Conservation (phyloP, 1,140 invertebrate species). For the Scaptodrosophila lebanonensis region DNA sequence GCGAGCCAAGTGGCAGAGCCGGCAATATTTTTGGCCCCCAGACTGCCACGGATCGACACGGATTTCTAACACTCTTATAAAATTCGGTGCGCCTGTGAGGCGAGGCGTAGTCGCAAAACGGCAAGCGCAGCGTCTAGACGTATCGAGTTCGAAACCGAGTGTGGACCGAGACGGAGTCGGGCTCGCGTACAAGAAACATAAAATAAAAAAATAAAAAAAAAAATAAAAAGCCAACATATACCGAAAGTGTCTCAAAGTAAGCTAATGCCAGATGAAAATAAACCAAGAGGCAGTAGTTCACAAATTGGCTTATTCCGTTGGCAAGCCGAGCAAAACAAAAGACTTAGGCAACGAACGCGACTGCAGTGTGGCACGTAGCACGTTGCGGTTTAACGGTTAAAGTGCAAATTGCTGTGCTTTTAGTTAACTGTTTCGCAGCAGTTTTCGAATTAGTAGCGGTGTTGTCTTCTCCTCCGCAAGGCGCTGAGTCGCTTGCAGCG, state of each 20-base stretch:
- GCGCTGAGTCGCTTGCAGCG: too few species aligned
- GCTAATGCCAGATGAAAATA: constrained; percentile 51
- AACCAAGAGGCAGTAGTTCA: constrained; percentile 8
- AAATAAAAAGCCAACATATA: constrained; percentile 10
- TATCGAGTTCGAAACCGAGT: constrained; percentile 45
- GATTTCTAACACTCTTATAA: constrained; percentile 52
- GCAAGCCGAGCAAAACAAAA: constrained; percentile 43
- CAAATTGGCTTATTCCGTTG: constrained; percentile 41
- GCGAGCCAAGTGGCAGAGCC: too few species aligned
- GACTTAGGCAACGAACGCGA: constrained; percentile 66
- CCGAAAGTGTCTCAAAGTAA: constrained; percentile 53
- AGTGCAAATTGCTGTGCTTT: constrained; percentile 61
- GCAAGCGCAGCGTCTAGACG: constrained; percentile 54
- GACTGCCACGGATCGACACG: not conserved
- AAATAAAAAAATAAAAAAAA: constrained; percentile 17
- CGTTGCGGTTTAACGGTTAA: constrained; percentile 55
- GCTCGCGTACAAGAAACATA: constrained; percentile 4
- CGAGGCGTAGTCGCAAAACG: constrained; percentile 56
- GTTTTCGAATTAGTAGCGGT: constrained; percentile 11
- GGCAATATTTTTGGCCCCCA: too few species aligned
- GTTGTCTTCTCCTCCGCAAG: too few species aligned
- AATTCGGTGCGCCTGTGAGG: constrained; percentile 52
- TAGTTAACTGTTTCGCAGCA: constrained; percentile 32
- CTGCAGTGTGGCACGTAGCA: constrained; percentile 27
- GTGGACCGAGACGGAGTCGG: too few species aligned